phyloP scores from a whole-genome alignment of 2,888 invertebrate species.

The Blastobasis adustella region DNA sequence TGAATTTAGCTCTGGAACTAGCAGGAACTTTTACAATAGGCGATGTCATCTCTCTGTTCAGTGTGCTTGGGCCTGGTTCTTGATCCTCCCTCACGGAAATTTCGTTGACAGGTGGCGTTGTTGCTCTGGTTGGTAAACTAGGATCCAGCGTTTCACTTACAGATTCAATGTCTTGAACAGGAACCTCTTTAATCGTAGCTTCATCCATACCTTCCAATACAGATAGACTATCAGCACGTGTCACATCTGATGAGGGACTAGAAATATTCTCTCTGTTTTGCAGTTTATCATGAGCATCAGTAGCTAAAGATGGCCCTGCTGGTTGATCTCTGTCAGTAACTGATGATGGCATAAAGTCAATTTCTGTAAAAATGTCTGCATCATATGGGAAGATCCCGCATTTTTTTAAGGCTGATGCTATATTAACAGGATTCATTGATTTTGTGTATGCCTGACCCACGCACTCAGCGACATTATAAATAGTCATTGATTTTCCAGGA shows the following conservation, averaged over 20 bases:
- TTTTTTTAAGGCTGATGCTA: constrained; percentile 14
- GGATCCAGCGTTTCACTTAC: not conserved
- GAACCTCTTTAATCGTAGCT: not conserved
- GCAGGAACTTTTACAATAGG: no score
- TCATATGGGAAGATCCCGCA: constrained; percentile 20
- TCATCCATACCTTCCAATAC: constrained; percentile 4
- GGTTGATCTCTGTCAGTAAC: no score
- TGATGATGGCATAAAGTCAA: constrained; percentile 14
- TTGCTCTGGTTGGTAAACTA: not conserved
- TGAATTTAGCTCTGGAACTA: no score
- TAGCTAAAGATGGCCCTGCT: no score
- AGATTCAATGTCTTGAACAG: not conserved
- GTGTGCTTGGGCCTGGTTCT: no score
- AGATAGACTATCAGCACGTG: no score
- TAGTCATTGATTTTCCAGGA: constrained; percentile 39
- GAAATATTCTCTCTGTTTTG: no score
- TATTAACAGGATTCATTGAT: constrained; percentile 30
- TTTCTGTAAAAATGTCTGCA: constrained; percentile 15
- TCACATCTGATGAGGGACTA: no score
- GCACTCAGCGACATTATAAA: constrained; percentile 34
- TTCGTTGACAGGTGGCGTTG: not conserved
- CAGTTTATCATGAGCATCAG: no score
- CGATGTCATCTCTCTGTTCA: no score
- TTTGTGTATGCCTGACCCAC: constrained; percentile 22
- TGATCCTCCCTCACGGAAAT: no score